A percentile compares a stretch with the other conserved stretches of the same genome.
Evolutionary conservation across 2,797 vertebrate genomes (phyloP).

Genomic region (Lemur catta): DNA sequence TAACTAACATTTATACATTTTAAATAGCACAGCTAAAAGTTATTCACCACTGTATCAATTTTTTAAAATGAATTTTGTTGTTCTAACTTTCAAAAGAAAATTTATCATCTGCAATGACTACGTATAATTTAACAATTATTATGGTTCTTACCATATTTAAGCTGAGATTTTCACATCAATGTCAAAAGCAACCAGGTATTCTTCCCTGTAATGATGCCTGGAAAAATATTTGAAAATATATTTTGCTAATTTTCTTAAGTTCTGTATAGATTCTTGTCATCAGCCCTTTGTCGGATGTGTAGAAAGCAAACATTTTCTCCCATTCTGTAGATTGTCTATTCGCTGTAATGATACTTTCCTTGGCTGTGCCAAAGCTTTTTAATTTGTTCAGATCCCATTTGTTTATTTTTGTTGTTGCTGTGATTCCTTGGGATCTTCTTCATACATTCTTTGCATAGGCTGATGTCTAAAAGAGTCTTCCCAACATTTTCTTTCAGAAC

Average conservation of each 20-base stretch:
- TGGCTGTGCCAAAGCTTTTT: too few species aligned
- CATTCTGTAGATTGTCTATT: too few species aligned
- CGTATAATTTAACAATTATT: slow-evolving; percentile 8
- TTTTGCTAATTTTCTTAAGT: slow-evolving; percentile 30
- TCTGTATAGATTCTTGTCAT: too few species aligned
- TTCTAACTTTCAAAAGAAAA: slow-evolving; percentile 15
- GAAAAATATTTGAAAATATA: slow-evolving; percentile 63
- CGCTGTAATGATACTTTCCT: too few species aligned
- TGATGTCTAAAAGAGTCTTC: too few species aligned
- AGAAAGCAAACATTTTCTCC: too few species aligned
- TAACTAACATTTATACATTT: background rate
- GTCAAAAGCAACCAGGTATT: slow-evolving; percentile 63
- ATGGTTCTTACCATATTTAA: background rate
- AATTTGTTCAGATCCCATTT: too few species aligned
- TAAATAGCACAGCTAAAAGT: background rate
- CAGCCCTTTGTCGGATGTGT: too few species aligned
- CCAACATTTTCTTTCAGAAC: too few species aligned
- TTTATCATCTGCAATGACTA: slow-evolving; percentile 27
- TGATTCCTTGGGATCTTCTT: too few species aligned
- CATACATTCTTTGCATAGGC: too few species aligned
- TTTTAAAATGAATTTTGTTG: background rate
- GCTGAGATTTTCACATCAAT: slow-evolving; percentile 14
- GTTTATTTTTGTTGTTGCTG: too few species aligned
- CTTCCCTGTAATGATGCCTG: slow-evolving; percentile 32
- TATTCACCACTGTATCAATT: background rate